These are phyloP conservation scores for Pedionomus torquatus DNA, from an alignment of 2,113 vertebrate genomes.

Conservation along the genomic window DNA sequence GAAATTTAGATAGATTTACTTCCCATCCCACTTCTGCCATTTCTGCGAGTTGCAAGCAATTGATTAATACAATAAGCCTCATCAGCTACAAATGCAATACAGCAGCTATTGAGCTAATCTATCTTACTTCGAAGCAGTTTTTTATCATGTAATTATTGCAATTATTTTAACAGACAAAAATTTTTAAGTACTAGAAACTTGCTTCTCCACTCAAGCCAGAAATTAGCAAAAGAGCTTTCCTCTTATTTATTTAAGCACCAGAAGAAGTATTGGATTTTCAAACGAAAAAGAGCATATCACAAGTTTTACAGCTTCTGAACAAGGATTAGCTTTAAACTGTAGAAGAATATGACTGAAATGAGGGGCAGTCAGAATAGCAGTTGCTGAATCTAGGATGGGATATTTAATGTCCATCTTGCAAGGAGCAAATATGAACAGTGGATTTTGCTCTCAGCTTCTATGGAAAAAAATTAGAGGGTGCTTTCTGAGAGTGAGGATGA, in stretches of 20 bases:
- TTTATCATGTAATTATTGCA: constrained; percentile 52
- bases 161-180: constrained; percentile 45
- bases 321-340: neutral
- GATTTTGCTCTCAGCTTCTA: neutral
- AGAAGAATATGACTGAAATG: neutral
- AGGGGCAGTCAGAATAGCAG: neutral
- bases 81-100: constrained; percentile 31
- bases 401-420: neutral
- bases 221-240: constrained; percentile 39
- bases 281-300: neutral
- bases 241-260: constrained; percentile 23
- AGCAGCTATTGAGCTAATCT: constrained; percentile 51
- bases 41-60: neutral
- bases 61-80: constrained; percentile 13
- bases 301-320: constrained; percentile 1
- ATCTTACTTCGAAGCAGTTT: constrained; percentile 51
- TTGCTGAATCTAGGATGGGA: neutral
- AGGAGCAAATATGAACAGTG: neutral
- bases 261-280: neutral
- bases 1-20: neutral
- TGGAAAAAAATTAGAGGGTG: neutral
- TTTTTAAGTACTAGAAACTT: neutral
- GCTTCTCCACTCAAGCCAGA: constrained; percentile 19
- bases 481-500: neutral
- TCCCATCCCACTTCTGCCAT: neutral